Percentiles rank a stretch among this genome's conserved stretches.
Conservation (phyloP, 2,113 vertebrate genomes). For the Ciconia boyciana region DNA sequence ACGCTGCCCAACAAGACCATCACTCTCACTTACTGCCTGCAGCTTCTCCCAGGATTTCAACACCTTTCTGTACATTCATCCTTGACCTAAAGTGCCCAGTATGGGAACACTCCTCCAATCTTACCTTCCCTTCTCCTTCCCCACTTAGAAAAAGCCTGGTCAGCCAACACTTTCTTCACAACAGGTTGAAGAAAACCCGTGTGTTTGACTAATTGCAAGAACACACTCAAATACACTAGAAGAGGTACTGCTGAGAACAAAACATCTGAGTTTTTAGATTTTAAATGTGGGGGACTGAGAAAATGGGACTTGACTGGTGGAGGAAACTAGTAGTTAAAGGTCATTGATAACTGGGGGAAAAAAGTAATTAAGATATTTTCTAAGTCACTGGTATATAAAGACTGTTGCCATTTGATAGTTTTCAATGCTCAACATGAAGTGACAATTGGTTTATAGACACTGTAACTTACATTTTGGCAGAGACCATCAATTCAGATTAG, state of each 20-base stretch:
- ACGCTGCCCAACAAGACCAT: constrained; percentile 26
- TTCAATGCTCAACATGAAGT: not conserved
- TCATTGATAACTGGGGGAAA: not conserved
- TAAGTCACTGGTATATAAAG: not conserved
- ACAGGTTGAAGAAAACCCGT: not conserved
- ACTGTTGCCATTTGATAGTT: not conserved
- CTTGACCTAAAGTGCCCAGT: not conserved
- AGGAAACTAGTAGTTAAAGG: not conserved
- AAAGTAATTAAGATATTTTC: not conserved
- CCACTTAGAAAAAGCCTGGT: not conserved
- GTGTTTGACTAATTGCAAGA: not conserved
- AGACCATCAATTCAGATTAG: not conserved
- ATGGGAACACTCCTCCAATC: not conserved
- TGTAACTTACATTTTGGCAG: not conserved
- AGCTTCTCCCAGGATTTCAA: constrained; percentile 35
- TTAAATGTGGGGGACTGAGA: not conserved
- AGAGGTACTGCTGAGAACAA: not conserved
- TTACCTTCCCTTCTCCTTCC: not conserved
- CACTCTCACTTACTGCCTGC: constrained; percentile 15
- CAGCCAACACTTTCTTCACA: not conserved
- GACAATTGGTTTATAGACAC: not conserved
- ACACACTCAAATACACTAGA: not conserved
- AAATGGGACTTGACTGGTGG: not conserved
- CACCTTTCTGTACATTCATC: not conserved
- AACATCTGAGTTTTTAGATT: not conserved